Evolutionary conservation across 2,113 vertebrate species (phyloP).

Genomic region (Eulemur macaco): DNA sequence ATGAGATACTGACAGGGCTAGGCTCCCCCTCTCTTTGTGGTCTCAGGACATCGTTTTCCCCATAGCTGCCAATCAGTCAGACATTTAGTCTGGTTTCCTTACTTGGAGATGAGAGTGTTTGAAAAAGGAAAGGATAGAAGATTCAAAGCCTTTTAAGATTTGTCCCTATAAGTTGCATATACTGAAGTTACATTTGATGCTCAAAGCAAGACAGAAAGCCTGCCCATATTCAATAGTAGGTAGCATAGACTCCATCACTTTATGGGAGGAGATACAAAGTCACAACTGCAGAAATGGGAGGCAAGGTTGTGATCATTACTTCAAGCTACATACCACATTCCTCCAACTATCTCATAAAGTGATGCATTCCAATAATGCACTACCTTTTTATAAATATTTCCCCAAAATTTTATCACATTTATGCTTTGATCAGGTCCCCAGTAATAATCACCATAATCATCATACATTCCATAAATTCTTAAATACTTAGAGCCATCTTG

Average conservation of each 20-base stretch:
- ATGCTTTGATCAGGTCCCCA: neutral
- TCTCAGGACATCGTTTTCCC: neutral
- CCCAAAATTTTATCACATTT: neutral
- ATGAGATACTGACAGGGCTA: neutral
- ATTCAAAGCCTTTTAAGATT: neutral
- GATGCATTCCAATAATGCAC: neutral
- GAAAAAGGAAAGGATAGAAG: neutral
- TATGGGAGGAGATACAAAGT: neutral
- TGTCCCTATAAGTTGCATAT: neutral
- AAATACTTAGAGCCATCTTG: neutral
- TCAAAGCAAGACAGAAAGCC: neutral
- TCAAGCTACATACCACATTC: neutral
- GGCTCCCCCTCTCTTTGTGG: neutral
- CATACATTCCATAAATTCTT: neutral
- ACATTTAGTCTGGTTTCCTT: neutral
- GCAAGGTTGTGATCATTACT: neutral
- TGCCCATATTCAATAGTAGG: neutral
- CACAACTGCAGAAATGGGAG: neutral
- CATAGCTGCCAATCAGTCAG: neutral
- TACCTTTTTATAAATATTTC: neutral
- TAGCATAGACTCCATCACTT: neutral
- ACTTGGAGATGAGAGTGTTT: neutral
- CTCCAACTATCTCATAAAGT: neutral
- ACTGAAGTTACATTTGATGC: neutral
- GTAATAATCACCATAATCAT: neutral